A percentile compares a stretch with the other conserved stretches of the same genome.
Conservation (phyloP, 1,140 invertebrate genomes). For the Drosophila suzukii region DNA sequence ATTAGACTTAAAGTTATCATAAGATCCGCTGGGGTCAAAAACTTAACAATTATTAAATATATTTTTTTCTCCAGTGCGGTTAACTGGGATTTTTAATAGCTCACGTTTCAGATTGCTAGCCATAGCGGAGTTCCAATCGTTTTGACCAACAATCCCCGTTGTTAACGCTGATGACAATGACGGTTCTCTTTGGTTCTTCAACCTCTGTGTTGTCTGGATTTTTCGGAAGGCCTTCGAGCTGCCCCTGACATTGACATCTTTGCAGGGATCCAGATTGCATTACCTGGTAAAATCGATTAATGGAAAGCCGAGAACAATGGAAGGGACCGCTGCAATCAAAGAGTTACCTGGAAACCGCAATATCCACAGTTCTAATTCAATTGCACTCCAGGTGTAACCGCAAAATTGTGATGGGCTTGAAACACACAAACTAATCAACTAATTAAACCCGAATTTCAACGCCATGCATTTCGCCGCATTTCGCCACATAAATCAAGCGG, state of each 20-base stretch:
- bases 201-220: not conserved
- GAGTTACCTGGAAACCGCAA: slow-evolving; percentile 21
- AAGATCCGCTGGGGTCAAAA: too few species aligned
- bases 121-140: slow-evolving; percentile 23
- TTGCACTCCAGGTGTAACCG: slow-evolving; percentile 18
- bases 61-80: slow-evolving; percentile 8
- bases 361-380: slow-evolving; percentile 22
- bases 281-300: slow-evolving; percentile 10
- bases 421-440: slow-evolving; percentile 36
- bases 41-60: too few species aligned
- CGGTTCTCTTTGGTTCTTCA: not conserved
- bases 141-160: slow-evolving; percentile 16
- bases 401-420: slow-evolving; percentile 9
- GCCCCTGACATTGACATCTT: slow-evolving; percentile 38
- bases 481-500: slow-evolving; percentile 13
- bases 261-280: not conserved
- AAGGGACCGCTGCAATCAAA: not conserved
- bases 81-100: slow-evolving; percentile 33
- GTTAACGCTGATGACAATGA: slow-evolving; percentile 30
- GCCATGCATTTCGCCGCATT: not conserved
- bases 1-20: too few species aligned
- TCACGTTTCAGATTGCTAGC: slow-evolving; percentile 35
- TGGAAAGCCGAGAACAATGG: not conserved
- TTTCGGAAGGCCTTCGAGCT: slow-evolving; percentile 7
- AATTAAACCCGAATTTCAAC: slow-evolving; percentile 26